These are phyloP conservation scores for Rhinogobio ventralis DNA, from an alignment of 2,797 vertebrate species.

Conservation along the genomic window DNA sequence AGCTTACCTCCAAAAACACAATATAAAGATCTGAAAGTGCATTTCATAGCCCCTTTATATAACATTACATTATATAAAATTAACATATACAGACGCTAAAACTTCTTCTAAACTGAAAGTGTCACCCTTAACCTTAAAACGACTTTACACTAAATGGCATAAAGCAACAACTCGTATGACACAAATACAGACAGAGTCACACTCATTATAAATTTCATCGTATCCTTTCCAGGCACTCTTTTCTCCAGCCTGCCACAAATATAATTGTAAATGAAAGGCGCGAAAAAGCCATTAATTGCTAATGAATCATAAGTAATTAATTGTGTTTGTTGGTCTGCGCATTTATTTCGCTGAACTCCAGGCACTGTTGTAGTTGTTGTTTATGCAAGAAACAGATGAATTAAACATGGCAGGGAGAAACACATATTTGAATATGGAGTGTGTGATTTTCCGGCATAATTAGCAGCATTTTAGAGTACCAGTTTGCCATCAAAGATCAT, in stretches of 20 bases:
- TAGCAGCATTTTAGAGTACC: conserved; percentile 65
- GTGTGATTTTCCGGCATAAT: conserved; percentile 63
- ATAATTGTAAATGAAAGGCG: conserved; percentile 81
- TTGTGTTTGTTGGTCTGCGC: conserved; percentile 80
- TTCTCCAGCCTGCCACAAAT: conserved; percentile 71
- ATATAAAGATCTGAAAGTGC: not conserved
- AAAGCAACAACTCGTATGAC: conserved; percentile 23
- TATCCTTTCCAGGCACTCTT: conserved; percentile 69
- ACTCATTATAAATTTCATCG: conserved; percentile 72
- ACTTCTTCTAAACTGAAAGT: not conserved
- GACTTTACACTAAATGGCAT: conserved; percentile 51
- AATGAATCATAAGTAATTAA: conserved; percentile 87
- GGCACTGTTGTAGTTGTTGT: conserved; percentile 72
- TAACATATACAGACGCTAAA: not conserved
- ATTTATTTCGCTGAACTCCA: conserved; percentile 79
- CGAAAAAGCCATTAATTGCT: conserved; percentile 79
- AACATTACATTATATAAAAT: not conserved
- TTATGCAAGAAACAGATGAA: conserved; percentile 76
- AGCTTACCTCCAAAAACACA: not conserved
- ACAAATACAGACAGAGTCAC: conserved; percentile 64
- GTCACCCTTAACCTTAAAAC: not conserved
- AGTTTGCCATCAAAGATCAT: conserved; percentile 57
- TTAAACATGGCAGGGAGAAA: conserved; percentile 74
- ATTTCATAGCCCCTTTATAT: not conserved
- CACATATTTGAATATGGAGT: conserved; percentile 72